Evolutionary conservation across 2,888 invertebrate species (phyloP).

Genomic region (Eudasyphora cyanicolor): DNA sequence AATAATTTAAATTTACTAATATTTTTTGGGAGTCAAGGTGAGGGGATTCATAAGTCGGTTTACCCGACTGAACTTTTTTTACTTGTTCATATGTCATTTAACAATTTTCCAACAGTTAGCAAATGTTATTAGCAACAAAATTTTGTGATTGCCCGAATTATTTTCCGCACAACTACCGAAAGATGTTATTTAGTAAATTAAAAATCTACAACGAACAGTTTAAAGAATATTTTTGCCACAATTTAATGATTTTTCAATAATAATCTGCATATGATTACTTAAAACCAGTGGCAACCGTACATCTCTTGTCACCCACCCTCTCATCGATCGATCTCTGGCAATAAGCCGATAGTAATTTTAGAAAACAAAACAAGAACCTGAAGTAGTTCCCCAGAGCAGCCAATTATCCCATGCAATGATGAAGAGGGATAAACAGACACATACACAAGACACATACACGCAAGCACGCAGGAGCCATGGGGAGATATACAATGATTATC

Average conservation of each 20-base stretch:
- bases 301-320: neutral
- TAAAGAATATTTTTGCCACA: neutral
- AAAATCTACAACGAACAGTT: too few relatives aligned
- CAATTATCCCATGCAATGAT: slow-evolving; percentile 27
- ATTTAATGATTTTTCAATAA: slow-evolving; percentile 23
- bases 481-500: neutral
- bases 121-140: too few relatives aligned
- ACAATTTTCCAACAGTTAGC: too few relatives aligned
- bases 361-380: slow-evolving; percentile 31
- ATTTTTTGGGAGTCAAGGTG: too few relatives aligned
- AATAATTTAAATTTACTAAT: too few relatives aligned
- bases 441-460: neutral
- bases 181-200: too few relatives aligned
- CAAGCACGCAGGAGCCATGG: too few relatives aligned
- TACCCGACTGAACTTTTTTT: too few relatives aligned
- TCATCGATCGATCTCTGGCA: neutral
- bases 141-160: too few relatives aligned
- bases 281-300: neutral
- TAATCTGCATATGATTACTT: slow-evolving; percentile 33
- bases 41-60: too few relatives aligned
- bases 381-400: slow-evolving; percentile 35
- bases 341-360: slow-evolving; percentile 5
- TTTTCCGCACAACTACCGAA: too few relatives aligned
- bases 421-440: neutral
- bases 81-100: too few relatives aligned